phyloP scores from a whole-genome alignment of 92 coral and sea anemone genomes.

The Parazoanthus atlanticus region DNA sequence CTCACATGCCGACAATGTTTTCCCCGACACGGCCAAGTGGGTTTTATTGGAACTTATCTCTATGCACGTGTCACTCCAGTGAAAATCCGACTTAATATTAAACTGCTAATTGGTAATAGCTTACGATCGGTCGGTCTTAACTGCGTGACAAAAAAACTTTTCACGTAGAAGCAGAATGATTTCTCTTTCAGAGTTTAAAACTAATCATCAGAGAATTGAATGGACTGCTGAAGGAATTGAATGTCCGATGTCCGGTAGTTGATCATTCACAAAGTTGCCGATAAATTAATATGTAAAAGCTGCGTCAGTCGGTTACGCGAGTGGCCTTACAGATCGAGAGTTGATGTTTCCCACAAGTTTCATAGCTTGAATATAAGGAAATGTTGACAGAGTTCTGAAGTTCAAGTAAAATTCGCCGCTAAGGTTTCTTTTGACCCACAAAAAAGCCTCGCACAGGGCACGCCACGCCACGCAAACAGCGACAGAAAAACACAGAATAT shows the following conservation, averaged over 20 bases:
- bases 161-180: not conserved
- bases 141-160: not conserved
- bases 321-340: not conserved
- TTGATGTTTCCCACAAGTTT: not conserved
- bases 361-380: not conserved
- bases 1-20: conserved; percentile 16
- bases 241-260: not conserved
- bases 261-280: not conserved
- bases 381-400: not conserved
- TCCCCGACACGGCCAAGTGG: conserved; percentile 30
- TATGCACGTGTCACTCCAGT: conserved; percentile 26
- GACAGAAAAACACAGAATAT: not conserved
- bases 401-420: not conserved
- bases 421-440: too few species aligned
- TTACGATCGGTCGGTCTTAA: conserved; percentile 1
- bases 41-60: not conserved
- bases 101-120: not conserved
- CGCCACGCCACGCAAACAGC: not conserved
- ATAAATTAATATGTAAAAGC: not conserved
- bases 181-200: not conserved
- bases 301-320: not conserved
- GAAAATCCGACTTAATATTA: conserved; percentile 17
- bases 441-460: not conserved
- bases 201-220: not conserved
- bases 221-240: not conserved